phyloP scores from a whole-genome alignment of 2,888 invertebrate species.

The Rhorus exstirpatorius region DNA sequence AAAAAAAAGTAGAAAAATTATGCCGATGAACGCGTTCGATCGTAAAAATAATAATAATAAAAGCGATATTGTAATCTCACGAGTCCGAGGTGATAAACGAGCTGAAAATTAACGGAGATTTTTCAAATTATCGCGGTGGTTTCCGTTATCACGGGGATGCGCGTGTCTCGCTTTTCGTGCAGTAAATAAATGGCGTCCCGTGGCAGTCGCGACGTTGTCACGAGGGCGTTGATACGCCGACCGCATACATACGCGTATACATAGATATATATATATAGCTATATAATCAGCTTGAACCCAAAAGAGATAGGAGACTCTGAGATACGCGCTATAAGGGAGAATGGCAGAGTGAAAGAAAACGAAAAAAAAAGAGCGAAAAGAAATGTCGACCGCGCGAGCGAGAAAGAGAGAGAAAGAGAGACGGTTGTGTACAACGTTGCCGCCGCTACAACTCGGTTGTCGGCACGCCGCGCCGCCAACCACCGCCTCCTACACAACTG shows the following conservation, averaged over 20 bases:
- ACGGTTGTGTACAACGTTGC: constrained; percentile 63
- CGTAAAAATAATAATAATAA: too few relatives aligned
- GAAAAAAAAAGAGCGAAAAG: constrained; percentile 52
- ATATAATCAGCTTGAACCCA: background rate
- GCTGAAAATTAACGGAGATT: constrained; percentile 11
- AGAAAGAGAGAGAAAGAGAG: too few relatives aligned
- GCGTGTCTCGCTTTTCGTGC: constrained; percentile 33
- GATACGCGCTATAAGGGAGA: constrained; percentile 1
- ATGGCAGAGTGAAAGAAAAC: constrained; percentile 27
- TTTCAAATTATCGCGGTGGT: background rate
- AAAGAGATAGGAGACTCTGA: constrained; percentile 11
- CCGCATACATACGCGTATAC: background rate
- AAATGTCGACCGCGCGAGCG: constrained; percentile 66
- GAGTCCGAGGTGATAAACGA: too few relatives aligned
- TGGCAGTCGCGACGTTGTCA: constrained; percentile 65
- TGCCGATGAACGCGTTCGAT: constrained; percentile 12
- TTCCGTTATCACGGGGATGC: constrained; percentile 36
- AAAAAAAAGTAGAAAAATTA: constrained; percentile 5
- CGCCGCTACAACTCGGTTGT: constrained; percentile 45
- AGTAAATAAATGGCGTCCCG: constrained; percentile 64
- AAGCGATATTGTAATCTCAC: too few relatives aligned
- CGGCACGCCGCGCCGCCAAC: constrained; percentile 60
- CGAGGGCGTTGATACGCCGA: constrained; percentile 63
- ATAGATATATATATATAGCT: background rate
- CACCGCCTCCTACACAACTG: constrained; percentile 53